Conservation (phyloP, 2,888 invertebrate genomes). For the Megalurothrips usitatus region DNA sequence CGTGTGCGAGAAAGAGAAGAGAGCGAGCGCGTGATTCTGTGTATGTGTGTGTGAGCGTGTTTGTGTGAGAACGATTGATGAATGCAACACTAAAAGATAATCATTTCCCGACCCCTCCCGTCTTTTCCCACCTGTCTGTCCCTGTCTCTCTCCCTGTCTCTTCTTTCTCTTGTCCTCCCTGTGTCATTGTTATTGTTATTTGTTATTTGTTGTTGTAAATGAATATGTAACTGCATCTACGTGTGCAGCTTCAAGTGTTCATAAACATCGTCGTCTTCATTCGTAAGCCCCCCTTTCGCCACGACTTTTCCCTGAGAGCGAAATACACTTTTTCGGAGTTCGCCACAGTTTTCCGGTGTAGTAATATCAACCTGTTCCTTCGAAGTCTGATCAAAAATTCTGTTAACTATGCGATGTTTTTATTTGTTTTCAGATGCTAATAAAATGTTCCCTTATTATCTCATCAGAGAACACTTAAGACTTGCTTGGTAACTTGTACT, state of each 20-base stretch:
- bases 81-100: not conserved
- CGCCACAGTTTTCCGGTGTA: not conserved
- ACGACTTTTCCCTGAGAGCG: not conserved
- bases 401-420: not conserved
- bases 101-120: not conserved
- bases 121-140: not conserved
- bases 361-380: not conserved
- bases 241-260: slow-evolving; percentile 1
- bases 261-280: not conserved
- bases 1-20: not conserved
- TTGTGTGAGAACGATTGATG: not conserved
- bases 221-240: not conserved
- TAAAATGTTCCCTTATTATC: not conserved
- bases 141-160: not conserved
- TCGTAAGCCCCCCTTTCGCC: not conserved
- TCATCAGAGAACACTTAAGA: slow-evolving; percentile 12
- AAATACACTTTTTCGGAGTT: not conserved
- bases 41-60: not conserved
- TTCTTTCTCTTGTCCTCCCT: not conserved
- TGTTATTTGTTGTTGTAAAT: slow-evolving; percentile 3
- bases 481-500: not conserved
- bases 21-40: not conserved
- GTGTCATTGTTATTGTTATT: slow-evolving; percentile 17
- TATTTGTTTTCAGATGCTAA: not conserved
- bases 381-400: not conserved